Evolutionary conservation across 2,113 vertebrate genomes (phyloP).

Genomic region (Paradoxurus hermaphroditus): DNA sequence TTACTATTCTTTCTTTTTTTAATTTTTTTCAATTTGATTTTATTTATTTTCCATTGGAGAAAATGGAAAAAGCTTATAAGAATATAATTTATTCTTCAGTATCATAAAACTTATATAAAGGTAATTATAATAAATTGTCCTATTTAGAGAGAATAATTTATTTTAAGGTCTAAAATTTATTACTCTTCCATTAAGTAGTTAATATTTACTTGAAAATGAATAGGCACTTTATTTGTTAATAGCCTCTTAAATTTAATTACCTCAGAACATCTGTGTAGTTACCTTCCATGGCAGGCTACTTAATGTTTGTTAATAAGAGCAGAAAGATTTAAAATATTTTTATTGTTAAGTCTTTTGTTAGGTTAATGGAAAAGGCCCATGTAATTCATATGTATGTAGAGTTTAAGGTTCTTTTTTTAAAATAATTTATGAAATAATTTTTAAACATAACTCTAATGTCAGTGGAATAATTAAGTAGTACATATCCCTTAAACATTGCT

Average conservation of each 20-base stretch:
- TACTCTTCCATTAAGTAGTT: neutral
- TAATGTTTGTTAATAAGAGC: neutral
- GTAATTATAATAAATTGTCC: neutral
- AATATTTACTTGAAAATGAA: neutral
- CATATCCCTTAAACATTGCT: neutral
- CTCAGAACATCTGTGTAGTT: neutral
- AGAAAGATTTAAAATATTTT: neutral
- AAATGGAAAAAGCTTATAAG: neutral
- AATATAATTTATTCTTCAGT: neutral
- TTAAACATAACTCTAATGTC: neutral
- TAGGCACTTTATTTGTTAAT: neutral
- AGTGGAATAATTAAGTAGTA: neutral
- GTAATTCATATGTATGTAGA: neutral
- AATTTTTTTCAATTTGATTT: neutral
- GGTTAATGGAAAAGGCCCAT: neutral
- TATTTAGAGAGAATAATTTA: slow-evolving; percentile 20
- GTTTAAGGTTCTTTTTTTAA: neutral
- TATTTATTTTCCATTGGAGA: neutral
- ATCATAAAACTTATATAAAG: neutral
- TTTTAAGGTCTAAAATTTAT: neutral
- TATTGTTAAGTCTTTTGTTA: neutral
- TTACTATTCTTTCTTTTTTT: neutral
- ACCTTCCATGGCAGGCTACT: neutral
- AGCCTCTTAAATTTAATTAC: neutral
- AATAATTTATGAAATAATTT: slow-evolving; percentile 10